Base-by-base conservation (phyloP, 2,888 invertebrate genomes). In the Trissonchulus sp. region DNA sequence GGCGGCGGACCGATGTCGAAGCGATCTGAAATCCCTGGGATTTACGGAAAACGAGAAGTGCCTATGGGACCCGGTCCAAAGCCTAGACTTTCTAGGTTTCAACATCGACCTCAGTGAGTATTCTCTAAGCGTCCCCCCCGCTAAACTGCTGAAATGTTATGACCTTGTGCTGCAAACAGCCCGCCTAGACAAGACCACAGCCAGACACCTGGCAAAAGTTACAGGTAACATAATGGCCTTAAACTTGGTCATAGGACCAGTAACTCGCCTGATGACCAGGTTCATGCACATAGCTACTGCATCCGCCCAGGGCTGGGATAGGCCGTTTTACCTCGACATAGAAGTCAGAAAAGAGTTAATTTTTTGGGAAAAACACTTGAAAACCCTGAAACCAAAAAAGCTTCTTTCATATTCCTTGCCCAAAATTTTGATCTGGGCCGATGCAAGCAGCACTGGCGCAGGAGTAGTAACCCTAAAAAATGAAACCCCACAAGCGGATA, bases 221-320 rank as follows among this genome's bases (percentile, higher is more conserved):
- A 65, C 65, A 34, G 65, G 65, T 65, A 8, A 18, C 31, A 15
- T 65, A 65, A 65, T 65, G 3, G 3, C 65, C 34, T 65, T 65
- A 31, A 65, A 8, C 15, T 15, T 34, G 3, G 8, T 8, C 31
- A 8, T 65, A 65, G 15, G 65, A 8, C 3, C 3, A 8, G 30
- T 65, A 34, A 18, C 15, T 65, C 65, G 65, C 3, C 30, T 65
- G 3, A 65, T 65, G 65, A 65, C 65, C 8, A 8, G 65, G 3
- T 31, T 15, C 34, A 8, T 65, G 15, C 65, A 65, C n/a, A 31
- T 65, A 8, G 30, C 65, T 65, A 65, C n/a, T 28, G 30, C 65
- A 31, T 15, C 48, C 48, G 34, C 31, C 30, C 34, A 8, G 15
- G 3, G 8, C 8, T 65, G 65, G 65, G 65, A 65, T 28, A 15